These are phyloP conservation scores for Emesis russula DNA, from an alignment of 2,888 invertebrate species.

Conservation along the genomic window DNA sequence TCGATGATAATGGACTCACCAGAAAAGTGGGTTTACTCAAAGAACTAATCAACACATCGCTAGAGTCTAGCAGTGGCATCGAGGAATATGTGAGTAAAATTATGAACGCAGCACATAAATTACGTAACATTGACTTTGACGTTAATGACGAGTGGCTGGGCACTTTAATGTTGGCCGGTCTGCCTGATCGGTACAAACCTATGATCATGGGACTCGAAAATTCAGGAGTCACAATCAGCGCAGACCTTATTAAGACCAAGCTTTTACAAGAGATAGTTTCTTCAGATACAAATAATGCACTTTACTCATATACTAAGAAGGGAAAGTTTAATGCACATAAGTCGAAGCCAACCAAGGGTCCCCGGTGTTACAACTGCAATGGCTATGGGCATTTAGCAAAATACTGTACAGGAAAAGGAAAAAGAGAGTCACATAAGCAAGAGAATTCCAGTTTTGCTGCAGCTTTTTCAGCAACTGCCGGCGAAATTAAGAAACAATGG, in stretches of 20 bases:
- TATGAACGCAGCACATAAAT: conserved; percentile 47
- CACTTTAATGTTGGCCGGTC: conserved; percentile 28
- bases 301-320: no score
- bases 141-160: conserved; percentile 36
- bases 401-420: not conserved
- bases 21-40: no score
- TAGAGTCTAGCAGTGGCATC: conserved; percentile 56
- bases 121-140: conserved; percentile 25
- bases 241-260: conserved; percentile 74
- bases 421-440: not conserved
- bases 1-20: no score
- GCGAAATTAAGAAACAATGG: not conserved
- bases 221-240: conserved; percentile 62
- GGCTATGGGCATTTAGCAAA: conserved; percentile 38
- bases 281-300: no score
- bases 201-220: conserved; percentile 64
- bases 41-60: conserved; percentile 3
- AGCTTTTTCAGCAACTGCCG: conserved; percentile 5
- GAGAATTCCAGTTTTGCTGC: conserved; percentile 14
- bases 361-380: conserved; percentile 43
- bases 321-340: no score
- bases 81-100: conserved; percentile 72
- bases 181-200: not conserved
- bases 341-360: conserved; percentile 9
- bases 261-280: conserved; percentile 58